phyloP scores from a whole-genome alignment of 2,888 invertebrate genomes.

The Thera obeliscata region DNA sequence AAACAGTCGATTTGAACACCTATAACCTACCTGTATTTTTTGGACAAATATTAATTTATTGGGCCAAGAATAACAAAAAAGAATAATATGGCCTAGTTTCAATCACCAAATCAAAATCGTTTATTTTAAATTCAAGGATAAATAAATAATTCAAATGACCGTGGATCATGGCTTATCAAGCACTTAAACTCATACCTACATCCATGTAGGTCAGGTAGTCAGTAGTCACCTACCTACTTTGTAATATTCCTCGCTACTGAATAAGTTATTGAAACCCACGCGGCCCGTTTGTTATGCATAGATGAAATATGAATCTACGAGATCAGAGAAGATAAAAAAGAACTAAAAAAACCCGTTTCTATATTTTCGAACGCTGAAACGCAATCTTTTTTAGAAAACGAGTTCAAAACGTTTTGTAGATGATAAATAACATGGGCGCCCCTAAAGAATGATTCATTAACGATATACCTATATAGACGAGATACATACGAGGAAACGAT shows the following conservation, averaged over 20 bases:
- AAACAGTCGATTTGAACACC: not conserved
- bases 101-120: not conserved
- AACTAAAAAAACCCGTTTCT: not conserved
- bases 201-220: no score
- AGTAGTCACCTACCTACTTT: not conserved
- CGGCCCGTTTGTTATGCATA: no score
- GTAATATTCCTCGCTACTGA: not conserved
- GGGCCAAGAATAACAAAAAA: no score
- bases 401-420: not conserved
- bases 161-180: constrained; percentile 19
- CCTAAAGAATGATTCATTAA: constrained; percentile 29
- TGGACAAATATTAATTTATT: no score
- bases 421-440: not conserved
- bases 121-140: constrained; percentile 35
- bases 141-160: constrained; percentile 17
- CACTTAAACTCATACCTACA: not conserved
- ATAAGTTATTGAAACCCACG: not conserved
- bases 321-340: no score
- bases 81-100: no score
- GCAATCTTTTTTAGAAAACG: not conserved
- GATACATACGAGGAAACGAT: constrained; percentile 27
- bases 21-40: not conserved
- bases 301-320: no score
- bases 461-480: not conserved
- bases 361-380: not conserved